A percentile compares a stretch with the other conserved stretches of the same genome.
Evolutionary conservation across 2,113 vertebrate species (phyloP).

Genomic region (Leucopternis melanops): DNA sequence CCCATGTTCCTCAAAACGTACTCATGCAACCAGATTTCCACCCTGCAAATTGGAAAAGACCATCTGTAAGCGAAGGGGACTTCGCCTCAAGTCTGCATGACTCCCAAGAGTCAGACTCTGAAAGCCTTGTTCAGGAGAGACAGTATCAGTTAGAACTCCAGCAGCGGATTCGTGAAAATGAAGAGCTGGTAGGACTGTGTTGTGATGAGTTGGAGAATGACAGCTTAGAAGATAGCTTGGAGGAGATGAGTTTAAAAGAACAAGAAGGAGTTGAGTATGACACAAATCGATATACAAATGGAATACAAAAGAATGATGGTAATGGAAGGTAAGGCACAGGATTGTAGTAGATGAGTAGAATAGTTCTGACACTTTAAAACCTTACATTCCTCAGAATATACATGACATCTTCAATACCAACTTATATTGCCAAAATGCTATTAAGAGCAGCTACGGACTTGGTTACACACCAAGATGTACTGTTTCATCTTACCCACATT

Average conservation of each 20-base stretch:
- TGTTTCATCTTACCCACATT: neutral
- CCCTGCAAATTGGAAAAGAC: neutral
- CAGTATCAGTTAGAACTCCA: conserved; percentile 42
- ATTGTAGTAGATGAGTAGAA: neutral
- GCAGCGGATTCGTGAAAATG: neutral
- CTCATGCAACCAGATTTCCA: neutral
- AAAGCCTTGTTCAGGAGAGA: conserved; percentile 65
- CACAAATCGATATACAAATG: too few relatives aligned
- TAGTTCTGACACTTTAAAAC: neutral
- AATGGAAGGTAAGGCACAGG: conserved; percentile 16
- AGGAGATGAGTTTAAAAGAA: neutral
- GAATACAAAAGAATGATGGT: neutral
- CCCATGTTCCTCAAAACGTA: neutral
- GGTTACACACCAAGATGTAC: too few relatives aligned
- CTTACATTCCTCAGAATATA: neutral
- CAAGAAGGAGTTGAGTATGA: neutral
- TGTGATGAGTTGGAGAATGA: neutral
- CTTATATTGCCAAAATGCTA: neutral
- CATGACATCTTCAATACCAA: neutral
- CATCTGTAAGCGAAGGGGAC: neutral
- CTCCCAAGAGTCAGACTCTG: conserved; percentile 65
- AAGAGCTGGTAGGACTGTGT: neutral
- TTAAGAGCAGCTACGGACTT: neutral
- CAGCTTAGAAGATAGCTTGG: conserved; percentile 57
- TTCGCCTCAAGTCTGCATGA: conserved; percentile 26